Conservation (phyloP, 2,888 invertebrate species). For the Aphidoletes aphidimyza region DNA sequence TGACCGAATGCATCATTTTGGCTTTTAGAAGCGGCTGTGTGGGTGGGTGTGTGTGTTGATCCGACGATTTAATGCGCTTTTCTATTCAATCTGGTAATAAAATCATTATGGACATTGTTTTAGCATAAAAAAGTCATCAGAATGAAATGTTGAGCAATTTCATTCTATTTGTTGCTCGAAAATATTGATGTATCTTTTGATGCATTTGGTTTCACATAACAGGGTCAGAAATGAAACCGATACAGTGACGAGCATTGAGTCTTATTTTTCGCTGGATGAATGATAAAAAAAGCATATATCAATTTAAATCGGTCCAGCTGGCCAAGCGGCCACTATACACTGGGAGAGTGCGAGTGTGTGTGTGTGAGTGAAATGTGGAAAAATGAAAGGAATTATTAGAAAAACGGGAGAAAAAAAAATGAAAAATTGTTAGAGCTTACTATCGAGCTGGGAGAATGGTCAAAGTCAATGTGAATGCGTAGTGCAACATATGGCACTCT, state of each 20-base stretch:
- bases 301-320: slow-evolving; percentile 54
- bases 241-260: not conserved
- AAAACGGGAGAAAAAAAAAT: not conserved
- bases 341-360: not conserved
- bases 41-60: not conserved
- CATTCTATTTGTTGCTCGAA: slow-evolving; percentile 31
- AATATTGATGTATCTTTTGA: not conserved
- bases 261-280: not conserved
- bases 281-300: slow-evolving; percentile 54
- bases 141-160: slow-evolving; percentile 53
- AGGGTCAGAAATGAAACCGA: not conserved
- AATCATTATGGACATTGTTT: slow-evolving; percentile 56
- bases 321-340: not conserved
- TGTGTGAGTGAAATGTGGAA: not conserved
- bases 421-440: slow-evolving; percentile 49
- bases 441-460: not conserved
- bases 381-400: slow-evolving; percentile 2
- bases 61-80: slow-evolving; percentile 45
- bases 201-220: slow-evolving; percentile 14
- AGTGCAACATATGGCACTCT: slow-evolving; percentile 25
- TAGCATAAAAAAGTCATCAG: slow-evolving; percentile 57
- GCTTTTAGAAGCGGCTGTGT: not conserved
- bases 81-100: slow-evolving; percentile 52
- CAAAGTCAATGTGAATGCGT: slow-evolving; percentile 47
- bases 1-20: slow-evolving; percentile 1